phyloP scores from a whole-genome alignment of 2,888 invertebrate species.

The Cerastoderma edule region DNA sequence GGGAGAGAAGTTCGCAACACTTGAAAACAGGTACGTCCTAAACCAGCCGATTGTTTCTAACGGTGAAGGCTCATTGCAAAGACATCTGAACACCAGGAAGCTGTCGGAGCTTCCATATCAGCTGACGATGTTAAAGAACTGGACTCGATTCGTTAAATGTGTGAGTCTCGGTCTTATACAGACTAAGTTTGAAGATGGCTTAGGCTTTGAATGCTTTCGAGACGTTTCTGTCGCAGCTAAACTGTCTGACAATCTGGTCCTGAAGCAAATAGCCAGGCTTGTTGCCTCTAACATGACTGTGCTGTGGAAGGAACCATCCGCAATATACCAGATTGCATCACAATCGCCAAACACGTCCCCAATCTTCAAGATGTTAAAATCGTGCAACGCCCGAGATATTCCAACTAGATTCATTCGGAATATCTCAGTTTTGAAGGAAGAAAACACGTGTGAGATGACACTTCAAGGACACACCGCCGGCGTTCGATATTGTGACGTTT shows the following conservation, averaged over 20 bases:
- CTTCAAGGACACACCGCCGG: constrained; percentile 40
- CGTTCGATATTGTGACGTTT: constrained; percentile 35
- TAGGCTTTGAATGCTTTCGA: constrained; percentile 34
- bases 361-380: constrained; percentile 7
- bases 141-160: constrained; percentile 84
- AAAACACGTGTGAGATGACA: constrained; percentile 37
- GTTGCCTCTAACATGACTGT: constrained; percentile 34
- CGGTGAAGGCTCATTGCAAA: constrained; percentile 32
- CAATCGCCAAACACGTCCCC: constrained; percentile 21
- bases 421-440: background rate
- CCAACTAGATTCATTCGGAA: constrained; percentile 31
- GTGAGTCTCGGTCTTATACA: constrained; percentile 27
- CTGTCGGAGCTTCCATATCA: constrained; percentile 77
- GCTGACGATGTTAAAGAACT: constrained; percentile 81
- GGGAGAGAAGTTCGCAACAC: constrained; percentile 58
- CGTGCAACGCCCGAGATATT: background rate
- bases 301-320: constrained; percentile 29
- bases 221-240: constrained; percentile 32
- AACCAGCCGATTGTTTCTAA: constrained; percentile 70
- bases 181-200: constrained; percentile 39
- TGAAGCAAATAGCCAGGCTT: constrained; percentile 28
- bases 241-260: constrained; percentile 11
- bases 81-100: constrained; percentile 70
- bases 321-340: constrained; percentile 43
- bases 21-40: constrained; percentile 71